Conservation (phyloP, 2,113 vertebrate species). For the Bubo blakistoni region DNA sequence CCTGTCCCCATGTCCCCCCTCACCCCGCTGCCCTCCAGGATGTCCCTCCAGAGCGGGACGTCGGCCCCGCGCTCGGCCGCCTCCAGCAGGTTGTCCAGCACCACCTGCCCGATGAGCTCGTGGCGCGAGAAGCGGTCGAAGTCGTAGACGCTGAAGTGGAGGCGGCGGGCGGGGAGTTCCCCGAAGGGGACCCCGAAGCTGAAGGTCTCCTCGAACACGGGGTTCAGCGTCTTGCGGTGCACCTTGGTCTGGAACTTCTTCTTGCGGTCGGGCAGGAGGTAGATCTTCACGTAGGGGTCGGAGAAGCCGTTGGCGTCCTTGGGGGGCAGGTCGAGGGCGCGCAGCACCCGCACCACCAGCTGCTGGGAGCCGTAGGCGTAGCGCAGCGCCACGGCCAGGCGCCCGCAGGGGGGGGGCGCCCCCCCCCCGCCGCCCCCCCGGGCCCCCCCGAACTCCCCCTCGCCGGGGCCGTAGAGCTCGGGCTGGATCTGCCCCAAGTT, state of each 20-base stretch:
- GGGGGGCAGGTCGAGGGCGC: background rate
- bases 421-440: too few relatives aligned
- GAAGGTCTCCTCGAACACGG: background rate
- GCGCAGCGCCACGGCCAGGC: background rate
- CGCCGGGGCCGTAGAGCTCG: too few relatives aligned
- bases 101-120: background rate
- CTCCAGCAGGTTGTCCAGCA: background rate
- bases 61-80: background rate
- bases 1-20: too few relatives aligned
- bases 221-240: background rate
- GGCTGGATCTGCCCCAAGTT: too few relatives aligned
- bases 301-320: background rate
- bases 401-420: background rate
- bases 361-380: background rate
- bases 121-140: background rate
- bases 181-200: background rate
- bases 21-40: background rate
- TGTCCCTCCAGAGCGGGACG: background rate
- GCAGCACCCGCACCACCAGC: background rate
- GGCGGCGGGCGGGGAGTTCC: background rate
- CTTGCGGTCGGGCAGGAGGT: background rate
- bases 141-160: background rate
- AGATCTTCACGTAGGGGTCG: background rate
- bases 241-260: background rate
- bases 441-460: too few relatives aligned